Evolutionary conservation across 2,113 vertebrate genomes (phyloP).

Genomic region (Chauna torquata): DNA sequence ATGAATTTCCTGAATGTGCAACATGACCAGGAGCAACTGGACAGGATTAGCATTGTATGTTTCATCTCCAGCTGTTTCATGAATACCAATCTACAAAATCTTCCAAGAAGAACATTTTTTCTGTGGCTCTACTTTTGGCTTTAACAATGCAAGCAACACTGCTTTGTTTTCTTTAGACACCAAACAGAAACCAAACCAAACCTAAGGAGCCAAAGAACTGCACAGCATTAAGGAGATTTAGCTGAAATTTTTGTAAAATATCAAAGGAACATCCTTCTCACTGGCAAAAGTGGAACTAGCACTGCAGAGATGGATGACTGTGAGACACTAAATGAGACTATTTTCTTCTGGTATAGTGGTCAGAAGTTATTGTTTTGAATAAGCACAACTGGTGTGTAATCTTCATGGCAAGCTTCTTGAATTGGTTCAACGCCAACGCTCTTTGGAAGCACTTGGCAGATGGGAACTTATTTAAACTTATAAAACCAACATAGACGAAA

Average conservation of each 20-base stretch:
- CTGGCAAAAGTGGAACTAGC: slow-evolving; percentile 28
- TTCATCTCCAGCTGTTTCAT: slow-evolving; percentile 75
- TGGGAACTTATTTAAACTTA: slow-evolving; percentile 66
- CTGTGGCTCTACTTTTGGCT: slow-evolving; percentile 48
- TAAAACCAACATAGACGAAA: slow-evolving; percentile 65
- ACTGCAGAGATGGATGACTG: slow-evolving; percentile 28
- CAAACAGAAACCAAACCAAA: slow-evolving; percentile 37
- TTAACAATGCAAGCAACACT: slow-evolving; percentile 51
- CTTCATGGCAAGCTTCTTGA: slow-evolving; percentile 40
- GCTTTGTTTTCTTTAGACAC: slow-evolving; percentile 33
- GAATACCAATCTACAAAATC: slow-evolving; percentile 67
- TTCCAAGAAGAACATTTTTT: slow-evolving; percentile 41
- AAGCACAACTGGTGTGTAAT: slow-evolving; percentile 56
- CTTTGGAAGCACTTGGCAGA: slow-evolving; percentile 64
- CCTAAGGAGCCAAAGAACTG: neutral
- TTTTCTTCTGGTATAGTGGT: slow-evolving; percentile 57
- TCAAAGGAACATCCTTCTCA: neutral
- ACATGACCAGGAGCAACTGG: slow-evolving; percentile 74
- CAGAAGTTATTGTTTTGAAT: slow-evolving; percentile 51
- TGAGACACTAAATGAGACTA: slow-evolving; percentile 46
- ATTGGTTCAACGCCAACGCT: slow-evolving; percentile 29
- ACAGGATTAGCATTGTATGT: slow-evolving; percentile 60
- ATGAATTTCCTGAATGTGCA: slow-evolving; percentile 80
- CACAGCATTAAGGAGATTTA: neutral
- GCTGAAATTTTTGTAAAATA: slow-evolving; percentile 31